Conservation (phyloP, 1,140 invertebrate genomes). For the Condylostylus longicornis region DNA sequence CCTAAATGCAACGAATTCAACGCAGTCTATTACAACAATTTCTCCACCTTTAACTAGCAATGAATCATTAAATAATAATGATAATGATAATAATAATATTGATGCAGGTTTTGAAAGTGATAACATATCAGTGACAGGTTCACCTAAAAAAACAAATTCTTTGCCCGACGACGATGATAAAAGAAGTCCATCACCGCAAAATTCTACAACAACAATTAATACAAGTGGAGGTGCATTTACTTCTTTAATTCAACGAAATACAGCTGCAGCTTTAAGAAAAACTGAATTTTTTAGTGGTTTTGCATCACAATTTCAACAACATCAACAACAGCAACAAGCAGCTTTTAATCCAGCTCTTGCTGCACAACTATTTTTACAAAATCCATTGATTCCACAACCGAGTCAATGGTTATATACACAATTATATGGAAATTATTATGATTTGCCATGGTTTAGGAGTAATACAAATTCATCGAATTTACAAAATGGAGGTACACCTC, state of each 20-base stretch:
- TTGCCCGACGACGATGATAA: conserved; percentile 12
- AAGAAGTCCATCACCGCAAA: conserved; percentile 30
- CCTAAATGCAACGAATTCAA: neutral
- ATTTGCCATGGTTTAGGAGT: conserved; percentile 40
- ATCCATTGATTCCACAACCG: conserved; percentile 50
- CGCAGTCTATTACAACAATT: conserved; percentile 8
- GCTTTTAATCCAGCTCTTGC: conserved; percentile 49
- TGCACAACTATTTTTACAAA: conserved; percentile 52
- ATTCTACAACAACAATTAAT: conserved; percentile 29
- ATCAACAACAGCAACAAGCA: conserved; percentile 27
- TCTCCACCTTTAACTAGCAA: conserved; percentile 17
- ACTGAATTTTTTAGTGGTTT: conserved; percentile 33
- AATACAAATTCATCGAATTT: conserved; percentile 9
- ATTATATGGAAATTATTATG: conserved; percentile 44
- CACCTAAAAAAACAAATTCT: conserved; percentile 24
- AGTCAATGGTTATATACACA: conserved; percentile 59
- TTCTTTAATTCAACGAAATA: conserved; percentile 24
- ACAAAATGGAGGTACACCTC: conserved; percentile 2
- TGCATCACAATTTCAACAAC: conserved; percentile 26
- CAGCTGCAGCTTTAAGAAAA: conserved; percentile 13
- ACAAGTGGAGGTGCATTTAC: conserved; percentile 24
- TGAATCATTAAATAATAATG: conserved; percentile 19
- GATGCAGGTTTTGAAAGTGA: conserved; percentile 38
- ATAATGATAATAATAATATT: conserved; percentile 24
- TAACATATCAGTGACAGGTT: conserved; percentile 52